Evolutionary conservation across 2,888 invertebrate species (phyloP).

Genomic region (Lysandra bellargus): DNA sequence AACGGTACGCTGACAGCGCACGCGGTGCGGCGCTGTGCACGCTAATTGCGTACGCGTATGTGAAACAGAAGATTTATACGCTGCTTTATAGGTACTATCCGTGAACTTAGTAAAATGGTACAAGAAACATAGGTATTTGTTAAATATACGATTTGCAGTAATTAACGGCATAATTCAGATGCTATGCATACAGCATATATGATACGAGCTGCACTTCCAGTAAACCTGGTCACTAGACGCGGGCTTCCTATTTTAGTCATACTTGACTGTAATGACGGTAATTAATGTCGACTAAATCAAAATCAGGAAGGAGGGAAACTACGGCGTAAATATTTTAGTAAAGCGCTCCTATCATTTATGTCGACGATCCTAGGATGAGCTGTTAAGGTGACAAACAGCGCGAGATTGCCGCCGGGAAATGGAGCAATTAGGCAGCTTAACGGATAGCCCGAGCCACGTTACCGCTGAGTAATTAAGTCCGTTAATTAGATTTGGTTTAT

Average conservation of each 20-base stretch:
- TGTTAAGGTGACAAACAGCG: conserved; percentile 8
- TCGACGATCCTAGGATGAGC: background rate
- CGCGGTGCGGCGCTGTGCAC: conserved; percentile 15
- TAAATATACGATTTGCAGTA: background rate
- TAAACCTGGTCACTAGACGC: background rate
- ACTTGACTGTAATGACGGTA: background rate
- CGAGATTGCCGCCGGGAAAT: conserved; percentile 48
- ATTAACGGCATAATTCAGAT: background rate
- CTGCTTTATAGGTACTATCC: background rate
- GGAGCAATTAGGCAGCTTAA: conserved; percentile 48
- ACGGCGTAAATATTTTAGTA: conserved; percentile 22
- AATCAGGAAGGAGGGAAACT: conserved; percentile 4
- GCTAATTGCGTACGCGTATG: conserved; percentile 29
- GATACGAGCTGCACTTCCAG: background rate
- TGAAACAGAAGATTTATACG: background rate
- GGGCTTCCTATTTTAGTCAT: conserved; percentile 7
- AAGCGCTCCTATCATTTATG: conserved; percentile 3
- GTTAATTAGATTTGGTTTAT: conserved; percentile 26
- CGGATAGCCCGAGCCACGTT: conserved; percentile 17
- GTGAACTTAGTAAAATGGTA: background rate
- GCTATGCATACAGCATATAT: background rate
- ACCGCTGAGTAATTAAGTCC: conserved; percentile 14
- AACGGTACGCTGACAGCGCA: conserved; percentile 10
- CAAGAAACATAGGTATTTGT: background rate
- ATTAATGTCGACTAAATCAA: conserved; percentile 13